Evolutionary conservation across 1,140 invertebrate species (phyloP), one percentile per base, ranked within the genome.

Genomic region (Atta colombica): DNA sequence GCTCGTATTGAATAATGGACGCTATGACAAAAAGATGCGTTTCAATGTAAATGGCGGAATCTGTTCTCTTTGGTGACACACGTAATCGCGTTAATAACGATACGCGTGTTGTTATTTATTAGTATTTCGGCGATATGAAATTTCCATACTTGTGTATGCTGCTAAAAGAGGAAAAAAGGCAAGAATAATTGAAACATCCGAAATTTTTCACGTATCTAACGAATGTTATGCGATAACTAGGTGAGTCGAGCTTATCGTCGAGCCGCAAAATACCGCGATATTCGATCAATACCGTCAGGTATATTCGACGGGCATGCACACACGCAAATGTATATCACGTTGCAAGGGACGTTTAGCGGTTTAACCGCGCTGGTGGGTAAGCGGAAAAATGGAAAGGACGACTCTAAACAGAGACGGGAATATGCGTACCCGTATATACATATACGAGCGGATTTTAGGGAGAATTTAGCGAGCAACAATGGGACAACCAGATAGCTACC

Each of bases 241-340:
- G 49, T 39, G 49, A 61, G 28, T 45, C 51, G 61, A 65, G 39
- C 77, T 90, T 90, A 86, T 90, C 86, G 75, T 69, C 45, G 61
- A 28, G 25, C 58, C 21, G 61, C 66, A 87, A 90, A 90, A 90
- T 90, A 85, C 53, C 60, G 60, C 86, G 86, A 90, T 90, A 90
- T 90, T 90, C 89, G 89, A 90, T 90, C 89, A 90, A 90, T 90
- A 90, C 69, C 45, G n/a, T 60, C 75, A 88, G 80, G 81, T 90
- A 90, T 90, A 90, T 90, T 86, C 81, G 80, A 77, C 69, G 88
- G 49, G 77, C 61, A 61, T 86, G 49, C 77, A 89, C 77, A 82
- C 88, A 53, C 66, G 74, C 77, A 69, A 65, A 74, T 84, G 49
- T 88, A 81, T 60, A 77, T 61, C 75, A 72, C 74, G 58, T 71